These are phyloP conservation scores for Percopsis transmontana DNA, from an alignment of 2,113 vertebrate species.

Conservation along the genomic window DNA sequence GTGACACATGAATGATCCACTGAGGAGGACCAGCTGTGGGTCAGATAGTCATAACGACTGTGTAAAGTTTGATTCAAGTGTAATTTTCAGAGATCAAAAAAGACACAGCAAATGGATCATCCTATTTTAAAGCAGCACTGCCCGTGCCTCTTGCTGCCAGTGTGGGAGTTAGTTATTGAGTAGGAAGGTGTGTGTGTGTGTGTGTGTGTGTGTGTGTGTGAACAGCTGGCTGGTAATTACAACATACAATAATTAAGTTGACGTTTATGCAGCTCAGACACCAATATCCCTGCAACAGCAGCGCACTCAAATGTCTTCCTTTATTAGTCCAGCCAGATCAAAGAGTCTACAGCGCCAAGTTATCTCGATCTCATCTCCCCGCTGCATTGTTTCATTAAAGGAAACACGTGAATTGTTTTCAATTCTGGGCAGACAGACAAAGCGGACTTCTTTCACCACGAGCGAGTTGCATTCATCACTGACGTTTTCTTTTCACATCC, in stretches of 20 bases:
- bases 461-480: slow-evolving; percentile 10
- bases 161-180: neutral
- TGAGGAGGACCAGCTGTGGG: no score
- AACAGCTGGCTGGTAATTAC: slow-evolving; percentile 85
- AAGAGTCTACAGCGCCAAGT: neutral
- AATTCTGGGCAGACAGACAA: slow-evolving; percentile 11
- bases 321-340: no score
- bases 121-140: no score
- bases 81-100: no score
- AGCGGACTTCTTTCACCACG: slow-evolving; percentile 1
- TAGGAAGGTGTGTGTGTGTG: slow-evolving; percentile 19
- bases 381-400: slow-evolving; percentile 7
- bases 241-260: slow-evolving; percentile 87
- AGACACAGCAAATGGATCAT: no score
- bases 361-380: slow-evolving; percentile 1
- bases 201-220: slow-evolving; percentile 61
- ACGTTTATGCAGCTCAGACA: slow-evolving; percentile 72
- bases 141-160: no score
- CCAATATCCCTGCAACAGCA: slow-evolving; percentile 22
- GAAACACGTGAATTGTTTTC: slow-evolving; percentile 18
- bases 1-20: no score
- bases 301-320: no score
- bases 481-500: slow-evolving; percentile 6
- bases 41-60: no score
- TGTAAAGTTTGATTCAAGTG: no score